Evolutionary conservation across 1,140 invertebrate genomes (phyloP).

Genomic region (Bombus terrestris): DNA sequence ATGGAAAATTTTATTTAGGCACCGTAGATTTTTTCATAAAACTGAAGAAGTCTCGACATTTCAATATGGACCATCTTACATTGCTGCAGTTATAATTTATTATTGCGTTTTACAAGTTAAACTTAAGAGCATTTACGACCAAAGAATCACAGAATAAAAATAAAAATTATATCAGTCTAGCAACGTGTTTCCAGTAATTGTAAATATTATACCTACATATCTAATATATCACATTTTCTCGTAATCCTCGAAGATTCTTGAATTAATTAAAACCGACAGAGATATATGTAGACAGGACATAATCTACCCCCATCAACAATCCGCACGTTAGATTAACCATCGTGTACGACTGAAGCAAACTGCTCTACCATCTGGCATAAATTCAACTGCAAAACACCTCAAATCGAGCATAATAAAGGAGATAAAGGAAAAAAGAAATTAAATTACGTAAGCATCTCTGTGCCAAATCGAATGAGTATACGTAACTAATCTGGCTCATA

Average conservation of each 20-base stretch:
- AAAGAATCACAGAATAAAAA: background rate
- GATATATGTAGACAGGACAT: background rate
- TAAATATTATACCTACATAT: background rate
- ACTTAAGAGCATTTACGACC: background rate
- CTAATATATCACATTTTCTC: background rate
- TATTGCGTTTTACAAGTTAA: background rate
- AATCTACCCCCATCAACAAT: background rate
- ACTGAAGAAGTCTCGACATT: no score
- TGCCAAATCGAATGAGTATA: background rate
- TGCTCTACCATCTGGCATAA: conserved; percentile 4
- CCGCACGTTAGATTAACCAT: background rate
- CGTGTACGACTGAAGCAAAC: background rate
- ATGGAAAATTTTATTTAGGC: no score
- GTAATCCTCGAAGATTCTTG: background rate
- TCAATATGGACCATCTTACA: no score
- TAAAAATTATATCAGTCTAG: background rate
- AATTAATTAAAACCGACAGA: background rate
- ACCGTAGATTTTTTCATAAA: no score
- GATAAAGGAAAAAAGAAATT: background rate
- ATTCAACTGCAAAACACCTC: background rate
- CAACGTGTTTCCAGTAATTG: background rate
- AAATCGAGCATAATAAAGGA: conserved; percentile 5
- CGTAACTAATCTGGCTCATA: background rate
- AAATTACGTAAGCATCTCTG: background rate
- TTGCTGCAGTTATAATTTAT: background rate